A percentile compares a stretch with the other conserved stretches of the same genome.
Conservation (phyloP, 2,797 vertebrate genomes). For the Urocyon cinereoargenteus region DNA sequence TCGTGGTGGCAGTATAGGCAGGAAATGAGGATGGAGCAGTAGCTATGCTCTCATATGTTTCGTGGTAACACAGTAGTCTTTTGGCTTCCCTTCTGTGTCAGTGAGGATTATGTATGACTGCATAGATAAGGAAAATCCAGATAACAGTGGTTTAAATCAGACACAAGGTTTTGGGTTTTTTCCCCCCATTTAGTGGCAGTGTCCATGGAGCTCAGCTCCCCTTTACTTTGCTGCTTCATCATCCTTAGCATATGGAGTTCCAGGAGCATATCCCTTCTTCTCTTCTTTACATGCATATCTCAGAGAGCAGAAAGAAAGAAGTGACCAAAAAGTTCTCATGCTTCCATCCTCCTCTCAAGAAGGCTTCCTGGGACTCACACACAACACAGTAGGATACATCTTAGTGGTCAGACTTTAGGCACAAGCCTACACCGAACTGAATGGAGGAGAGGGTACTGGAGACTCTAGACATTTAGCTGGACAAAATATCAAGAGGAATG, state of each 20-base stretch:
- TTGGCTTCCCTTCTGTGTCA: background rate
- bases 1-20: background rate
- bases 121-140: background rate
- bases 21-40: background rate
- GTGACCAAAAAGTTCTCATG: background rate
- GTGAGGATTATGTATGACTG: background rate
- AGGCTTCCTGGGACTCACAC: background rate
- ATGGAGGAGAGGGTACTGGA: background rate
- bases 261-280: background rate
- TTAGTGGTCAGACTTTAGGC: background rate
- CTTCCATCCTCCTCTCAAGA: background rate
- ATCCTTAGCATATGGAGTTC: background rate
- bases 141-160: background rate
- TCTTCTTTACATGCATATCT: background rate
- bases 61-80: background rate
- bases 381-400: background rate
- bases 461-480: background rate
- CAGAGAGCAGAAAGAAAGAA: background rate
- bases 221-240: background rate
- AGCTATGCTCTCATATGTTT: accelerated
- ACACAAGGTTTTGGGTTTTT: background rate
- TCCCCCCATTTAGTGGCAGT: too few relatives aligned
- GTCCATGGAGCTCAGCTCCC: background rate
- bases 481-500: background rate
- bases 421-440: background rate